phyloP scores from a whole-genome alignment of 2,797 vertebrate genomes.

The Ateles fusciceps region DNA sequence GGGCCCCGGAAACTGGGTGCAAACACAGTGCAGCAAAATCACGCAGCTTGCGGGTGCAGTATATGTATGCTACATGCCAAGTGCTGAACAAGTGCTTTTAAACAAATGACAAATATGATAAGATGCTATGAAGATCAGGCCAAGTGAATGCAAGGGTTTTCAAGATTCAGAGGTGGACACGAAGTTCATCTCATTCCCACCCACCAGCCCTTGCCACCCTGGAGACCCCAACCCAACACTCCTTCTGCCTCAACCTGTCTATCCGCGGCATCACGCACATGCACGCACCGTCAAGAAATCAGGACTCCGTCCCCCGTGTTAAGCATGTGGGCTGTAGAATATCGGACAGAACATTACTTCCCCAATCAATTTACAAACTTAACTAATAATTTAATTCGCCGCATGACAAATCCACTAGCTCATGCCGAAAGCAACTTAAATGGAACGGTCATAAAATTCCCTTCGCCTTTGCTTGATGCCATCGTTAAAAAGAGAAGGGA shows the following conservation, averaged over 20 bases:
- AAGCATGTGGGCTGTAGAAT: fast-evolving
- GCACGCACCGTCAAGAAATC: neutral
- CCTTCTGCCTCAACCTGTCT: fast-evolving
- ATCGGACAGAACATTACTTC: neutral
- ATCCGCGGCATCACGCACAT: fast-evolving
- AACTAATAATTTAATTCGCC: neutral
- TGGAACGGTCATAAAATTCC: constrained; percentile 74
- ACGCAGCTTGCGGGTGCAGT: neutral
- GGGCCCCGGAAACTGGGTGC: neutral
- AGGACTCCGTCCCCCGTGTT: fast-evolving
- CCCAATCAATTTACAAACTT: constrained; percentile 32
- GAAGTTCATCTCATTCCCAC: fast-evolving
- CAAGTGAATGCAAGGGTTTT: neutral
- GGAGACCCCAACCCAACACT: fast-evolving
- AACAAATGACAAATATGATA: neutral
- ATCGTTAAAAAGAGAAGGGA: constrained; percentile 74
- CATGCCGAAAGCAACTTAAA: constrained; percentile 43
- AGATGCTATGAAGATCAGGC: neutral
- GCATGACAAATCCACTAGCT: neutral
- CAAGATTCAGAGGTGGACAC: neutral
- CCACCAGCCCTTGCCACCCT: neutral
- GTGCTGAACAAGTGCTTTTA: constrained; percentile 5
- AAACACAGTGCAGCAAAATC: neutral
- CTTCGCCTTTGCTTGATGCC: constrained; percentile 66
- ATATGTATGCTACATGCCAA: neutral